Evolutionary conservation across 1,140 invertebrate species (phyloP).

Genomic region (Drosophila micromelanica): DNA sequence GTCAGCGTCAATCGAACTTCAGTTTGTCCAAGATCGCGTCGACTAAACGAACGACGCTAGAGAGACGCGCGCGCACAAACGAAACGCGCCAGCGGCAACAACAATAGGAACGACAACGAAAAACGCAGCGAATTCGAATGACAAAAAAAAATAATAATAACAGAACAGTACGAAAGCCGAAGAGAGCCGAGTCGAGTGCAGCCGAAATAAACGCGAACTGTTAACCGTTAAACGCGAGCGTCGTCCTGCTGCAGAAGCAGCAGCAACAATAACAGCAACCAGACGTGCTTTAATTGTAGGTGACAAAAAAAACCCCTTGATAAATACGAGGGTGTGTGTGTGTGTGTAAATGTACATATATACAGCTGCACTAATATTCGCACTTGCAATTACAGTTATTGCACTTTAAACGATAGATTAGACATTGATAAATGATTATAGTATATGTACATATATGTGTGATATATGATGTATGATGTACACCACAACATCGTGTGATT

Average conservation of each 20-base stretch:
- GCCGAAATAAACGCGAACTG: slow-evolving; percentile 16
- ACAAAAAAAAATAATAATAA: slow-evolving; percentile 18
- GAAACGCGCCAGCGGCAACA: slow-evolving; percentile 20
- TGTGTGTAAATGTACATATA: too few relatives aligned
- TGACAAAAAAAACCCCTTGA: slow-evolving; percentile 7
- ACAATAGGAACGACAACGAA: slow-evolving; percentile 22
- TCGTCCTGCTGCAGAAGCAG: slow-evolving; percentile 8
- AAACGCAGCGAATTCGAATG: slow-evolving; percentile 28
- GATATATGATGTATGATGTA: slow-evolving; percentile 1
- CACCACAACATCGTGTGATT: background rate
- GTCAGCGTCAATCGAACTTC: slow-evolving; percentile 62
- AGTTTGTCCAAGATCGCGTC: slow-evolving; percentile 82
- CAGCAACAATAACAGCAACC: background rate
- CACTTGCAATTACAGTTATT: background rate
- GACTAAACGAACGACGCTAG: slow-evolving; percentile 72
- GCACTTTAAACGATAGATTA: slow-evolving; percentile 1
- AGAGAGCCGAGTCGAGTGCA: slow-evolving; percentile 28
- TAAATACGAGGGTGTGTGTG: background rate
- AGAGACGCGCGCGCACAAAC: slow-evolving; percentile 61
- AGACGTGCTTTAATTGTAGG: slow-evolving; percentile 7
- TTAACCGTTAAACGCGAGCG: slow-evolving; percentile 6
- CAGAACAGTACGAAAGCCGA: slow-evolving; percentile 15
- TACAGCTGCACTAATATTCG: background rate
- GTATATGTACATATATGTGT: background rate
- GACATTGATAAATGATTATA: slow-evolving; percentile 16